phyloP scores from a whole-genome alignment of 2,113 vertebrate genomes.

The Paedocypris sp. region DNA sequence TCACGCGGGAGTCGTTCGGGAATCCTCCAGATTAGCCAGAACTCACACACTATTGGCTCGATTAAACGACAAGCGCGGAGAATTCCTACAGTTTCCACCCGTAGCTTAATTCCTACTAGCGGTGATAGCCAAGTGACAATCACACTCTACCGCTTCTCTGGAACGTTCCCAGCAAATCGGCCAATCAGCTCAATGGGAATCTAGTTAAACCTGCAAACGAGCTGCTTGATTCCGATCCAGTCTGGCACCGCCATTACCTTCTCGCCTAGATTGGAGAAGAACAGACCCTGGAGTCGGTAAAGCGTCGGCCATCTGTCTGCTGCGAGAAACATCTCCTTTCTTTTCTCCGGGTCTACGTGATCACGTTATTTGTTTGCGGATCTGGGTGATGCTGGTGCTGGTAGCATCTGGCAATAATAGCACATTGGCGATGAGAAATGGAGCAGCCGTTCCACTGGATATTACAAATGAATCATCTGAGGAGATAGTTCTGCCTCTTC shows the following conservation, averaged over 20 bases:
- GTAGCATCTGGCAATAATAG: conserved; percentile 35
- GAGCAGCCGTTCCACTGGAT: conserved; percentile 6
- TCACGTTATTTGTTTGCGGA: conserved; percentile 17
- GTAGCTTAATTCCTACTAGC: no score
- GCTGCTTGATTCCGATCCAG: no score
- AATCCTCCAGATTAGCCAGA: no score
- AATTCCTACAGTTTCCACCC: no score
- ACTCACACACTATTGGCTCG: no score
- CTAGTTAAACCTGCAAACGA: no score
- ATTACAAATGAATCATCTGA: conserved; percentile 11
- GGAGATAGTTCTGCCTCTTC: conserved; percentile 12
- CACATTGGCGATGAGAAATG: conserved; percentile 26
- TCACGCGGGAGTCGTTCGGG: no score
- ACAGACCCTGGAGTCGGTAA: background rate
- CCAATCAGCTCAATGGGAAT: no score
- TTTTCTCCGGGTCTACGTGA: background rate
- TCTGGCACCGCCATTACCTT: conserved; percentile 1
- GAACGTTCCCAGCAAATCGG: no score
- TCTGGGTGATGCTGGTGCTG: conserved; percentile 2
- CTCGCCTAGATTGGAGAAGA: background rate
- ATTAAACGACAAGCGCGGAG: no score
- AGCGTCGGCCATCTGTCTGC: conserved; percentile 15
- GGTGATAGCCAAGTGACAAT: no score
- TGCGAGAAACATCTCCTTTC: background rate
- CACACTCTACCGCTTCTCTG: no score